These are phyloP conservation scores for Cranoglanis bouderius DNA, from an alignment of 2,113 vertebrate genomes.

Conservation along the genomic window DNA sequence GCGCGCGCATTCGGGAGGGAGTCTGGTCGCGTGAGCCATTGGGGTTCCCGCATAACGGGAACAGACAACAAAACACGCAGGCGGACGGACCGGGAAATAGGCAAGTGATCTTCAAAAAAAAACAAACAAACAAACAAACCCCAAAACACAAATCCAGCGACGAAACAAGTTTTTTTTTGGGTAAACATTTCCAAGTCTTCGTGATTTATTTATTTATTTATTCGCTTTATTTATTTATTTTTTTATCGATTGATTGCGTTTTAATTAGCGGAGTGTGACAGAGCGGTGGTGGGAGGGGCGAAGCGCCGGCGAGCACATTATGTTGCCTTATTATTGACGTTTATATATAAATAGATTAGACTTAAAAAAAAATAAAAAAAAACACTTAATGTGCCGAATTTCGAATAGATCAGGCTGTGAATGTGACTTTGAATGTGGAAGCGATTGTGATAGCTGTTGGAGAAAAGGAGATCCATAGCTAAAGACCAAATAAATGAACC, in stretches of 20 bases:
- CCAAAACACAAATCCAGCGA: conserved; percentile 16
- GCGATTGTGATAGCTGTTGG: conserved; percentile 67
- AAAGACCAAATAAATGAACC: conserved; percentile 65
- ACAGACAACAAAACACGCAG: conserved; percentile 60
- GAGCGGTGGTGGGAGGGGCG: conserved; percentile 67
- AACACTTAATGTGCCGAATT: conserved; percentile 55
- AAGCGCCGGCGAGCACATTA: conserved; percentile 68
- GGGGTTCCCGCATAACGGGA: conserved; percentile 76
- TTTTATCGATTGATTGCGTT: conserved; percentile 80
- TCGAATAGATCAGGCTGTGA: conserved; percentile 54
- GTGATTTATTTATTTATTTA: conserved; percentile 62
- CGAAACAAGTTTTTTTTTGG: conserved; percentile 52
- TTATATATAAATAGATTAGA: conserved; percentile 16
- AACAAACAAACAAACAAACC: conserved; percentile 50
- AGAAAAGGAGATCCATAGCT: conserved; percentile 57
- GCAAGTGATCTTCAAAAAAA: conserved; percentile 74
- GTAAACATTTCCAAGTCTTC: conserved; percentile 54
- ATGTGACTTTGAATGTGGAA: conserved; percentile 59
- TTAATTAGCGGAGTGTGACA: conserved; percentile 81
- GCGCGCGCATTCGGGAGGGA: conserved; percentile 78
- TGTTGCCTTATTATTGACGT: conserved; percentile 62
- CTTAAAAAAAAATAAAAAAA: background rate
- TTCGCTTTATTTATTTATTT: conserved; percentile 58
- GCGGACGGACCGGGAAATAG: conserved; percentile 75
- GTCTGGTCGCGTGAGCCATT: conserved; percentile 75